phyloP scores from a whole-genome alignment of 2,113 vertebrate species.

The Agelaius phoeniceus region DNA sequence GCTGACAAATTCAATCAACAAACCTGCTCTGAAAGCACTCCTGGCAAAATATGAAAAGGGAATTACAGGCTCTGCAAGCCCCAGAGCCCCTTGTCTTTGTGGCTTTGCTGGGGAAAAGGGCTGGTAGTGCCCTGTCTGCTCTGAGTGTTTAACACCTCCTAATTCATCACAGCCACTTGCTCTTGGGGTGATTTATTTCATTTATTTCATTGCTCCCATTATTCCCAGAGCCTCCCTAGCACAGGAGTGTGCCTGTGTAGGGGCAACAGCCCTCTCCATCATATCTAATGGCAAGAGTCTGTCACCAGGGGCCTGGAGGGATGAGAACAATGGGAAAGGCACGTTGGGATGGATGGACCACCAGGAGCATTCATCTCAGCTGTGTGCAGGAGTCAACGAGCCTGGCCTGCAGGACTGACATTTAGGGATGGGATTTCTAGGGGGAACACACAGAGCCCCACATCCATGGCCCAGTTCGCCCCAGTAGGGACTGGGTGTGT shows the following conservation, averaged over 20 bases:
- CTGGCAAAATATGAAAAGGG: conserved; percentile 44
- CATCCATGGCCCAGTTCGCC: background rate
- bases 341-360: background rate
- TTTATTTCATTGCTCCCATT: background rate
- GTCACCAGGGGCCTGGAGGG: background rate
- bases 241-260: background rate
- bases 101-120: background rate
- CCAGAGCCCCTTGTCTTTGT: fast-evolving
- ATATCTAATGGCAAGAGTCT: conserved; percentile 5
- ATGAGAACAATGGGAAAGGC: background rate
- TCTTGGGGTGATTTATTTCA: conserved; percentile 3
- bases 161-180: conserved; percentile 31
- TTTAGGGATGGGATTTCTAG: background rate
- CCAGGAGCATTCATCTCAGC: background rate
- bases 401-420: background rate
- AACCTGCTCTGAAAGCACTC: conserved; percentile 36
- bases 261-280: conserved; percentile 3
- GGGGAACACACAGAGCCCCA: background rate
- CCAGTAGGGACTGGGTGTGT: background rate
- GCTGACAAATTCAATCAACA: conserved; percentile 59
- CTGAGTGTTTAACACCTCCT: background rate
- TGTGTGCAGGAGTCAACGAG: background rate
- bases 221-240: background rate
- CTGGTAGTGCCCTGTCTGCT: background rate
- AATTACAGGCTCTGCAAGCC: background rate